A percentile compares a stretch with the other conserved stretches of the same genome.
These are phyloP conservation scores for Plebejus argus DNA, from an alignment of 2,888 invertebrate genomes.

Conservation along the genomic window DNA sequence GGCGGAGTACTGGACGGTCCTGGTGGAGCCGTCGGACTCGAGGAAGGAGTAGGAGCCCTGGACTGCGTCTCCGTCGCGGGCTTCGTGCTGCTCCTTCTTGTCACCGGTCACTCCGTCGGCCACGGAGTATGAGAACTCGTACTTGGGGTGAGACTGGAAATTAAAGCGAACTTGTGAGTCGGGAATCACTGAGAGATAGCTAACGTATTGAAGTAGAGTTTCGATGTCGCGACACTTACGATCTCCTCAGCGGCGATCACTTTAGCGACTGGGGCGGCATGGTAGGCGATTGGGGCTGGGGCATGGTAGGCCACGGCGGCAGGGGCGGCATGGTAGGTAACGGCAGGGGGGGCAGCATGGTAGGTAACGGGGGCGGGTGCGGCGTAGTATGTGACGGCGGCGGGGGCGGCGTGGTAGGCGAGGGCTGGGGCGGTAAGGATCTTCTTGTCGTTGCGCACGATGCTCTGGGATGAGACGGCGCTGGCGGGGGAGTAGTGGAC, in stretches of 20 bases:
- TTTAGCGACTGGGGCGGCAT: slow-evolving; percentile 47
- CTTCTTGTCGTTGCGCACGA: slow-evolving; percentile 63
- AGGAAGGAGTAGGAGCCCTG: slow-evolving; percentile 78
- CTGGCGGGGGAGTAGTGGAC: slow-evolving; percentile 59
- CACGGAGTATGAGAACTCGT: slow-evolving; percentile 79
- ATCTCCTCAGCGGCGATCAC: slow-evolving; percentile 46
- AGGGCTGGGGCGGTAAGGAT: slow-evolving; percentile 44
- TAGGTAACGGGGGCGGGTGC: slow-evolving; percentile 42
- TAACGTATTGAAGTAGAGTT: not conserved
- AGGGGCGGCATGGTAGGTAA: slow-evolving; percentile 38
- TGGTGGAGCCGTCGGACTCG: slow-evolving; percentile 76
- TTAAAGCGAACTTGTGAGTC: not conserved
- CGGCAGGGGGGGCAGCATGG: slow-evolving; percentile 46
- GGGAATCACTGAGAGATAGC: not conserved
- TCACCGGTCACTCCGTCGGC: slow-evolving; percentile 80
- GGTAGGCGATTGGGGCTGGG: too few species aligned
- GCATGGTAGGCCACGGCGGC: slow-evolving; percentile 43
- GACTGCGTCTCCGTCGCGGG: slow-evolving; percentile 77
- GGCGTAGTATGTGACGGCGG: slow-evolving; percentile 52
- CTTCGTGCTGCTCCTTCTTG: slow-evolving; percentile 78
- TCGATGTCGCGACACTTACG: slow-evolving; percentile 38
- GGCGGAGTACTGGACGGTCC: slow-evolving; percentile 75
- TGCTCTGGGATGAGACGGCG: slow-evolving; percentile 61
- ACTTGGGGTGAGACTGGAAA: slow-evolving; percentile 66
- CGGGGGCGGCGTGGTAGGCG: slow-evolving; percentile 46